phyloP scores from a whole-genome alignment of 2,888 invertebrate genomes.

The Sinotaia quadrata region DNA sequence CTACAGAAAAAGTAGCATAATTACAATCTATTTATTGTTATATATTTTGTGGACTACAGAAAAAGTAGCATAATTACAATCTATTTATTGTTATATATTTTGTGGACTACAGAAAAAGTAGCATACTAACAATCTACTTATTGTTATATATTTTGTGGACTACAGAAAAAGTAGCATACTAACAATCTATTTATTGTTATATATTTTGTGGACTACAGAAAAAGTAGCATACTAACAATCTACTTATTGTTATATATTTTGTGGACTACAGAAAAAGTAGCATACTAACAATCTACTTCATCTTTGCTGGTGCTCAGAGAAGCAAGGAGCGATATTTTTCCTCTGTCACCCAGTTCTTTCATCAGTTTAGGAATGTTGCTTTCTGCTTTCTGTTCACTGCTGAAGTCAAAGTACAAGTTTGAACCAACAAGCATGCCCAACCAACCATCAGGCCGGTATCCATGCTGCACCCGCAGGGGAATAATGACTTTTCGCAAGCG shows the following conservation, averaged over 20 bases:
- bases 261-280: not conserved
- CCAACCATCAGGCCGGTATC: slow-evolving; percentile 71
- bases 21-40: too few species aligned
- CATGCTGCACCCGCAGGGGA: slow-evolving; percentile 63
- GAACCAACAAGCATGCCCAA: slow-evolving; percentile 69
- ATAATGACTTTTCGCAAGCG: slow-evolving; percentile 66
- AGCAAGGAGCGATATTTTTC: slow-evolving; percentile 39
- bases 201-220: too few species aligned
- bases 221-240: not conserved
- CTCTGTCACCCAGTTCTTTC: slow-evolving; percentile 62
- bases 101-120: too few species aligned
- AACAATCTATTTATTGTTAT: too few species aligned
- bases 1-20: too few species aligned
- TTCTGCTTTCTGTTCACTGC: slow-evolving; percentile 47
- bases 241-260: too few species aligned
- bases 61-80: too few species aligned
- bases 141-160: too few species aligned
- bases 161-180: too few species aligned
- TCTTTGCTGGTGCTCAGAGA: slow-evolving; percentile 5
- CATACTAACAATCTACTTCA: slow-evolving; percentile 19
- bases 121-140: too few species aligned
- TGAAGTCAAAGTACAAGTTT: slow-evolving; percentile 67
- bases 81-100: too few species aligned
- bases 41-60: too few species aligned
- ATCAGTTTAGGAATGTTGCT: slow-evolving; percentile 54